Conservation (phyloP, 2,113 vertebrate species). For the Crotophaga sulcirostris region DNA sequence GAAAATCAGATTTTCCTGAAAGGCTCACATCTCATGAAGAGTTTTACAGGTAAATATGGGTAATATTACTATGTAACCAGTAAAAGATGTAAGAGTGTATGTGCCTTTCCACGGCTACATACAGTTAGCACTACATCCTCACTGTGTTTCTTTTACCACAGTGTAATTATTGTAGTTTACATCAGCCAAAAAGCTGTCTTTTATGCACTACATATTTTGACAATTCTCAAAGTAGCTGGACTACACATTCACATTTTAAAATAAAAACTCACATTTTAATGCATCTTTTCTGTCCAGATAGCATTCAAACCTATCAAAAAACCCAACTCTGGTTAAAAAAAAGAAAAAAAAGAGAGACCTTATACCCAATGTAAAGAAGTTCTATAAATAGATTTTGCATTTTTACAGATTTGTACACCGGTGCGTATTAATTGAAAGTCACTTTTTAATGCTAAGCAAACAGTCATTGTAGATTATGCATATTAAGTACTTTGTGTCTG, state of each 20-base stretch:
- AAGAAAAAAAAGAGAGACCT: not conserved
- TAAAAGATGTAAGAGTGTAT: not conserved
- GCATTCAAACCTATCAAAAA: conserved; percentile 15
- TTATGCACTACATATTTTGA: conserved; percentile 19
- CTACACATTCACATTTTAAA: not conserved
- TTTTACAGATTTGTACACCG: not conserved
- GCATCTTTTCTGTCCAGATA: not conserved
- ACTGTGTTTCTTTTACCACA: not conserved
- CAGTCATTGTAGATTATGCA: not conserved
- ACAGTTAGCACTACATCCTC: not conserved
- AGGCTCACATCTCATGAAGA: conserved; percentile 6
- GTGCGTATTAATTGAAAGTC: not conserved
- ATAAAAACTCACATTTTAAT: not conserved
- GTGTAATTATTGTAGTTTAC: not conserved
- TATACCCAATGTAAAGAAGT: not conserved
- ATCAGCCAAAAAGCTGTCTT: not conserved
- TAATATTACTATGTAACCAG: conserved; percentile 20
- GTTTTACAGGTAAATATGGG: not conserved
- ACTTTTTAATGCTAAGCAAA: not conserved
- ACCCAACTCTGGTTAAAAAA: not conserved
- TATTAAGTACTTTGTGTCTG: not conserved
- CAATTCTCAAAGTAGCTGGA: not conserved
- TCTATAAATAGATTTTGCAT: conserved; percentile 16
- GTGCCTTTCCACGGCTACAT: not conserved
- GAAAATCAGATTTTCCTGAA: conserved; percentile 25